Base-by-base conservation (phyloP, 2,888 invertebrate species). In the Sipunculus nudus region DNA sequence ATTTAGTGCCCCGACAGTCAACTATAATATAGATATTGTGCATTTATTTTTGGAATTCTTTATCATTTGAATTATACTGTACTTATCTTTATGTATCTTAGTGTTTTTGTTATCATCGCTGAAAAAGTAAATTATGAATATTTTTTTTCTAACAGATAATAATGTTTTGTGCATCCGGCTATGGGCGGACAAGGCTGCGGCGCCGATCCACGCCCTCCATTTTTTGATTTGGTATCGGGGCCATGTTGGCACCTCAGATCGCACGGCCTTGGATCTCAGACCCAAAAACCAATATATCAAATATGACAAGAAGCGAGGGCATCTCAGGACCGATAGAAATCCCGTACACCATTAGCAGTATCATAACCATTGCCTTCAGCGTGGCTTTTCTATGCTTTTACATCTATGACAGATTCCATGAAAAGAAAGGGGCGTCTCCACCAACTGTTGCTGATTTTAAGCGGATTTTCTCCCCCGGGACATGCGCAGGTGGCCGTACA, bases 221-320 rank as follows among this genome's bases (percentile, higher is more conserved):
- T 68, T n/a, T 73, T 26, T 74, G 73, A 3, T 75, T 70, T 53
- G 73, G 74, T 0, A 65, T 75, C n/a, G 75, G 75, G 3, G 72
- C 74, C 3, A 68, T 75, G n/a, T 69, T 74, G 28, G 69, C 69
- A 19, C 74, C 73, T 21, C 63, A 70, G 31, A 61, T 75, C 6
- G 73, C 71, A 1, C 66, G 67, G 26, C 71, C 75, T 3, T 75
- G 72, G 39, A 61, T 75, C 13, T 38, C 19, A 21, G 28, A 19
- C 8, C 19, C 23, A 19, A 41, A 35, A 6, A 41, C 23, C 16
- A 21, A 23, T 19, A 21, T 4, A 8, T 8, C 23, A 19, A 21
- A 16, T 16, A 41, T 19, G 16, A 13, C 41, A 21, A 21, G n/a
- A 23, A 8, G 41, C n/a, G n/a, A n/a, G n/a, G n/a, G n/a, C n/a